These are phyloP conservation scores for Autographa pulchrina DNA, from an alignment of 2,888 invertebrate genomes.

Conservation along the genomic window DNA sequence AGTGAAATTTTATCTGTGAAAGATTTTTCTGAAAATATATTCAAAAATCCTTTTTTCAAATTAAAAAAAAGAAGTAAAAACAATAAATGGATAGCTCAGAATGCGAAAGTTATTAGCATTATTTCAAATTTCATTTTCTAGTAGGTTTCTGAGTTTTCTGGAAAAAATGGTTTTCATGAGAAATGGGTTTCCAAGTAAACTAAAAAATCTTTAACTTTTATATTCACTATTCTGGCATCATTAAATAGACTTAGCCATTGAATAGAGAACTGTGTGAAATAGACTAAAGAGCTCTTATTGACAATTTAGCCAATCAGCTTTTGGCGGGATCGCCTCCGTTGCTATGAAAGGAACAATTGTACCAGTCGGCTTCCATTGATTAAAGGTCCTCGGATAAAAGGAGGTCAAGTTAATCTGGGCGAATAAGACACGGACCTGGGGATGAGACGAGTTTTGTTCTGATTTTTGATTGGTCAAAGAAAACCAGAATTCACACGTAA, in stretches of 20 bases:
- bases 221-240: background rate
- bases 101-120: too few species aligned
- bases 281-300: slow-evolving; percentile 33
- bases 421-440: slow-evolving; percentile 32
- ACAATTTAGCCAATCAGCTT: slow-evolving; percentile 53
- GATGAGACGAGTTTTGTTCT: slow-evolving; percentile 7
- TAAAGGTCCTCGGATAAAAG: slow-evolving; percentile 41
- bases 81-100: too few species aligned
- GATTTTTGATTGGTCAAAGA: slow-evolving; percentile 11
- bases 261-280: slow-evolving; percentile 31
- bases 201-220: background rate
- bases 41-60: too few species aligned
- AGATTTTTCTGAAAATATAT: too few species aligned
- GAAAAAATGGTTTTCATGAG: too few species aligned
- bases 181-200: too few species aligned
- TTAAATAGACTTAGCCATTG: slow-evolving; percentile 11
- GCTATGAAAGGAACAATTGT: slow-evolving; percentile 46
- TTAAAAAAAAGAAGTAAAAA: too few species aligned
- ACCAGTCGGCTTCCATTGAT: slow-evolving; percentile 46
- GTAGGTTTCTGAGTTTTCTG: too few species aligned
- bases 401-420: slow-evolving; percentile 46
- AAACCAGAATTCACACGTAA: too few species aligned
- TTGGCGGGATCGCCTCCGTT: slow-evolving; percentile 48
- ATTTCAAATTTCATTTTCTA: too few species aligned
- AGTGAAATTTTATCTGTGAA: too few species aligned